Percentiles rank a stretch among this genome's conserved stretches.
Evolutionary conservation across 2,797 vertebrate species (phyloP).

Genomic region (Phyllotis vaccarum): DNA sequence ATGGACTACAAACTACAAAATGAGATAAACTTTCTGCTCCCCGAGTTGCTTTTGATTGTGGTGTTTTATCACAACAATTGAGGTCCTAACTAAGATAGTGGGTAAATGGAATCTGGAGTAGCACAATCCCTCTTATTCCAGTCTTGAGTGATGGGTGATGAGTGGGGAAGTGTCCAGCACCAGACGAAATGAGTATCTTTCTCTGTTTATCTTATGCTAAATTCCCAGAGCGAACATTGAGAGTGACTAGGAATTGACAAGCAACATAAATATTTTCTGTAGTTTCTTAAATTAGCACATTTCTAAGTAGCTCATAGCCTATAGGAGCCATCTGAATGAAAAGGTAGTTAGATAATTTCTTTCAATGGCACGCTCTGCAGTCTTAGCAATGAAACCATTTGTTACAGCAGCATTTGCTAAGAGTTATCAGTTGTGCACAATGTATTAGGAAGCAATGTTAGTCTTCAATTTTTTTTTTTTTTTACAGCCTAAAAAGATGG

Average conservation of each 20-base stretch:
- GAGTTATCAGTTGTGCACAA: not conserved
- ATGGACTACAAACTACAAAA: not conserved
- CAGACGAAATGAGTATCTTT: not conserved
- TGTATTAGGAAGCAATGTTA: not conserved
- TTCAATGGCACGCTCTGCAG: not conserved
- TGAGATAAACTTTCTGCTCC: not conserved
- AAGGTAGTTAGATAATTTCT: not conserved
- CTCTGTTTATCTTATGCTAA: not conserved
- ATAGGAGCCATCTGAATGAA: not conserved
- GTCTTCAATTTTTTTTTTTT: not conserved
- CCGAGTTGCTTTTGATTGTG: too few relatives aligned
- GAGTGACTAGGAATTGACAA: not conserved
- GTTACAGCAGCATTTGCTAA: not conserved
- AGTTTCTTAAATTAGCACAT: not conserved
- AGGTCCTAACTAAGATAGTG: not conserved
- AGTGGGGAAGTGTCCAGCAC: not conserved
- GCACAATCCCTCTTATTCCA: not conserved
- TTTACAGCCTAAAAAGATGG: not conserved
- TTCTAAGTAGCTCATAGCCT: not conserved
- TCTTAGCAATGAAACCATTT: not conserved
- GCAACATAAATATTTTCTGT: not conserved
- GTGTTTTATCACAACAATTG: not conserved
- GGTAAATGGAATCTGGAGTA: not conserved
- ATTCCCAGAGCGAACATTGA: not conserved
- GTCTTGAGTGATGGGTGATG: not conserved